Evolutionary conservation across 2,888 invertebrate species (phyloP).

Genomic region (Trachelus stipa): DNA sequence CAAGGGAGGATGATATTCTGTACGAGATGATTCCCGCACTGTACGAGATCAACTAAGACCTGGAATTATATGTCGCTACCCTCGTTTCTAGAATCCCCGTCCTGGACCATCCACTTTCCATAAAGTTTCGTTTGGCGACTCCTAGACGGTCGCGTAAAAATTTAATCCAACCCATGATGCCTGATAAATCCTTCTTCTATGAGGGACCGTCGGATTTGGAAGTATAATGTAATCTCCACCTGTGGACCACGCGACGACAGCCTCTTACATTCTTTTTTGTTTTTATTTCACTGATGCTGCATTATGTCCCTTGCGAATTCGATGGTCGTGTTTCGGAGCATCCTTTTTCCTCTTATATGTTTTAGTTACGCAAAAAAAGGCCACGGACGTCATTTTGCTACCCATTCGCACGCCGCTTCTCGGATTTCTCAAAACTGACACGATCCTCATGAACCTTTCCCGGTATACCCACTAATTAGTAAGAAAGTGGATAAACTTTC

Average conservation of each 20-base stretch:
- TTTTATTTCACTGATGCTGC: background rate
- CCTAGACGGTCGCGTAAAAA: background rate
- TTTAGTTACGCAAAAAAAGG: background rate
- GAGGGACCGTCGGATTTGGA: background rate
- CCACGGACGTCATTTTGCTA: background rate
- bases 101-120: background rate
- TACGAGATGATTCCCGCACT: background rate
- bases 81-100: background rate
- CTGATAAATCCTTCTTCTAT: background rate
- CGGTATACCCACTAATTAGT: background rate
- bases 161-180: background rate
- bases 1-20: background rate
- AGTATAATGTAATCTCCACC: background rate
- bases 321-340: background rate
- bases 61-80: background rate
- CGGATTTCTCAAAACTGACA: background rate
- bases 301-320: background rate
- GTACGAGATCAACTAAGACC: background rate
- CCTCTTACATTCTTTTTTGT: background rate
- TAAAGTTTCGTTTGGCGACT: background rate
- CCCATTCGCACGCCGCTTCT: background rate
- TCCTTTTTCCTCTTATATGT: background rate
- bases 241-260: background rate
- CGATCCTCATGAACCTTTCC: background rate
- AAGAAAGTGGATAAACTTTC: background rate